phyloP scores from a whole-genome alignment of 2,797 vertebrate genomes.

The Australoheros facetus region DNA sequence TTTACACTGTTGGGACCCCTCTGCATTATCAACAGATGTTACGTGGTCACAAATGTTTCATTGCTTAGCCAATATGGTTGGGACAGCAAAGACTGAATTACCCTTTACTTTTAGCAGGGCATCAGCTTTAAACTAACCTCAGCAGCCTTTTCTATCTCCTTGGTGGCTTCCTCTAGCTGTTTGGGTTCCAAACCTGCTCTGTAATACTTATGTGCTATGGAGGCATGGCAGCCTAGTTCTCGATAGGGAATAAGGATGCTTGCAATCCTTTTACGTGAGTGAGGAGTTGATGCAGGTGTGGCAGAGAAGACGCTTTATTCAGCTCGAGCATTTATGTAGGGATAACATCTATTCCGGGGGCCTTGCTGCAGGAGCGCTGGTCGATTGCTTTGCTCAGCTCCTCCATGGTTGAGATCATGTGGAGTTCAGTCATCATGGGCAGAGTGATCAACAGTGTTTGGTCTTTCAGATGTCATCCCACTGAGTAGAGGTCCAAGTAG shows the following conservation, averaged over 20 bases:
- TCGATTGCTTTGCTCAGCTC: too few relatives aligned
- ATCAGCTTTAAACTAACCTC: not conserved
- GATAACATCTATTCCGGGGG: too few relatives aligned
- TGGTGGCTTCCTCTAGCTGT: not conserved
- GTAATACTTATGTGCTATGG: not conserved
- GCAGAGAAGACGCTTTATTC: too few relatives aligned
- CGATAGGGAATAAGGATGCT: not conserved
- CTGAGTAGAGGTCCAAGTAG: too few relatives aligned
- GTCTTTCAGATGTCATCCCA: too few relatives aligned
- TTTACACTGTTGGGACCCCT: not conserved
- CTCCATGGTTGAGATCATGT: too few relatives aligned
- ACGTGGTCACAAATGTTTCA: too few relatives aligned
- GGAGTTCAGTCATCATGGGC: too few relatives aligned
- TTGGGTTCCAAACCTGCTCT: not conserved
- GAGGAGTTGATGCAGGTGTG: too few relatives aligned
- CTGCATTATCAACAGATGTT: not conserved
- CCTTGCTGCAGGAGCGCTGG: too few relatives aligned
- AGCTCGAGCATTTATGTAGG: too few relatives aligned
- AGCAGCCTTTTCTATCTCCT: not conserved
- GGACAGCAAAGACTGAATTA: not conserved
- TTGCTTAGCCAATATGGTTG: not conserved
- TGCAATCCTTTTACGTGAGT: not conserved
- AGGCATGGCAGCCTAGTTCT: not conserved
- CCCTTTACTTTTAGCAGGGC: not conserved
- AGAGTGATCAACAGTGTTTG: too few relatives aligned